Percentiles rank a stretch among this genome's conserved stretches.
These are phyloP conservation scores for Eucidaris tribuloides DNA, from an alignment of 35 echinoderm and acorn worm genomes.

Conservation along the genomic window DNA sequence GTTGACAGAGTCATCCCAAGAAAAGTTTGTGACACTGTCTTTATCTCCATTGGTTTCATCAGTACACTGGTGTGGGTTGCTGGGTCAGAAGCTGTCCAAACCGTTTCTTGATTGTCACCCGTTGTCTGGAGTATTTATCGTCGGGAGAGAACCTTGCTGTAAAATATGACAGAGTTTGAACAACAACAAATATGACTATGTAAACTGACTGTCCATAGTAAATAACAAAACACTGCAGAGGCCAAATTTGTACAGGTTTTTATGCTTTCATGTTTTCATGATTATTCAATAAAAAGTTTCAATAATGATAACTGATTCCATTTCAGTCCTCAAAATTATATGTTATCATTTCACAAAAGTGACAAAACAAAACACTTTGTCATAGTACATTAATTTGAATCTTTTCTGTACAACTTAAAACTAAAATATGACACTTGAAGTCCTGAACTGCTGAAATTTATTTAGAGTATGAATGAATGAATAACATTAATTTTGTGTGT, in stretches of 20 bases:
- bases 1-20: too few relatives aligned
- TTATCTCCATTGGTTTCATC: too few relatives aligned
- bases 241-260: background rate
- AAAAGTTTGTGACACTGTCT: too few relatives aligned
- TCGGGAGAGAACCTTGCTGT: conserved; percentile 95
- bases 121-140: conserved; percentile 92
- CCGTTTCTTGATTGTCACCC: conserved; percentile 93
- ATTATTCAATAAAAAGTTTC: background rate
- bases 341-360: background rate
- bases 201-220: background rate
- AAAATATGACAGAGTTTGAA: conserved; percentile 19
- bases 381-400: too few relatives aligned
- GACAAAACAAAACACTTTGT: too few relatives aligned
- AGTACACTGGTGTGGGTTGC: conserved; percentile 78
- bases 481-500: too few relatives aligned
- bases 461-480: too few relatives aligned
- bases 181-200: background rate
- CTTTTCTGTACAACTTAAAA: too few relatives aligned
- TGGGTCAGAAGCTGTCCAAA: conserved; percentile 91
- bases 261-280: background rate
- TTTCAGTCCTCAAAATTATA: background rate
- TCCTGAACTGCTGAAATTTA: too few relatives aligned
- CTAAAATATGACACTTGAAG: too few relatives aligned
- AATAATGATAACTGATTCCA: background rate
- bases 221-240: background rate